These are phyloP conservation scores for Corydoras sp. DNA, from an alignment of 2,113 vertebrate genomes.

Conservation along the genomic window DNA sequence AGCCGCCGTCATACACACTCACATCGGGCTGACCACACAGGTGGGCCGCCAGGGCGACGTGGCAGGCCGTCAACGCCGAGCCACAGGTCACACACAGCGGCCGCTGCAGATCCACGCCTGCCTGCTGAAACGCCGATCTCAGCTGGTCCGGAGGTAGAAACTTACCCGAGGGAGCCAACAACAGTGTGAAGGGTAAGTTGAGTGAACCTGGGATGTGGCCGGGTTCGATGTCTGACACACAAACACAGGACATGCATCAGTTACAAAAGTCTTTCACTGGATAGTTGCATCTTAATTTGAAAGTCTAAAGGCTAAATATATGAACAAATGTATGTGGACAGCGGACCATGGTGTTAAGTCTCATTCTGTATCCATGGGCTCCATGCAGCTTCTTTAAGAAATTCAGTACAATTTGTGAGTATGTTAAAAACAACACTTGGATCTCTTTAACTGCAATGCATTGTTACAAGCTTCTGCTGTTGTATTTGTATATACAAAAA, in stretches of 20 bases:
- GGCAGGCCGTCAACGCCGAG: slow-evolving; percentile 80
- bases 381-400: too few species aligned
- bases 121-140: slow-evolving; percentile 65
- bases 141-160: slow-evolving; percentile 75
- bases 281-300: too few species aligned
- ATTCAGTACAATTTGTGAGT: too few species aligned
- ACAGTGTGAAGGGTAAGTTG: slow-evolving; percentile 79
- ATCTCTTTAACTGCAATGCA: too few species aligned
- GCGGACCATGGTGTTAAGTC: too few species aligned
- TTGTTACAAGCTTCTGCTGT: too few species aligned
- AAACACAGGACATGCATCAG: background rate
- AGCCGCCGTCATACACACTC: slow-evolving; percentile 79
- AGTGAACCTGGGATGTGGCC: slow-evolving; percentile 80
- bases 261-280: too few species aligned
- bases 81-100: slow-evolving; percentile 77
- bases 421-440: too few species aligned
- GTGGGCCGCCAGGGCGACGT: slow-evolving; percentile 75
- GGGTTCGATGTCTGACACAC: slow-evolving; percentile 74
- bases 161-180: slow-evolving; percentile 71
- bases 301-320: too few species aligned
- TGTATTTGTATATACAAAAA: too few species aligned
- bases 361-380: too few species aligned
- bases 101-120: slow-evolving; percentile 65
- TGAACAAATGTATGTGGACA: too few species aligned
- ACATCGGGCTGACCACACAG: slow-evolving; percentile 74